phyloP scores from a whole-genome alignment of 2,888 invertebrate species.

The Camptogramma bilineatum region DNA sequence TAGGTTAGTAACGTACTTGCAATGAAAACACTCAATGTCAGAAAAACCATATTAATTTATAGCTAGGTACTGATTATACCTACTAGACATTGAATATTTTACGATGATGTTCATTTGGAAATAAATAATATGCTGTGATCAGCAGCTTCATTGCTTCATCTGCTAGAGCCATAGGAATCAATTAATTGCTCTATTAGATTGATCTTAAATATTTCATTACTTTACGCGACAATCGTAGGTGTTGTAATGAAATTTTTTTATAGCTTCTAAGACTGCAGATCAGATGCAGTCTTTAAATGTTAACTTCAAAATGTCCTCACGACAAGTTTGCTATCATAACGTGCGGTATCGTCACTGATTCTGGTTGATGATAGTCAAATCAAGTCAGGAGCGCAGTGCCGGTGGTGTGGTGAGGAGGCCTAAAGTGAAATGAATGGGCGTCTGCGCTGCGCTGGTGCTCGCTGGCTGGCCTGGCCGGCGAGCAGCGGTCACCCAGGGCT shows the following conservation, averaged over 20 bases:
- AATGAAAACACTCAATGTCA: not conserved
- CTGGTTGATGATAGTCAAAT: too few species aligned
- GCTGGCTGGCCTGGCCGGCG: not conserved
- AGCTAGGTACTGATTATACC: too few species aligned
- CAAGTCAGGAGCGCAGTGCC: not conserved
- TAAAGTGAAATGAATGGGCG: constrained; percentile 41
- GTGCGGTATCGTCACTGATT: too few species aligned
- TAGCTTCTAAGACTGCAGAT: too few species aligned
- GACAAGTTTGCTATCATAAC: too few species aligned
- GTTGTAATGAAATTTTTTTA: not conserved
- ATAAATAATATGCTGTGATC: too few species aligned
- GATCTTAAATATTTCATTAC: not conserved
- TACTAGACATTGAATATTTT: not conserved
- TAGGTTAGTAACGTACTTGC: not conserved
- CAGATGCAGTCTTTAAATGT: too few species aligned
- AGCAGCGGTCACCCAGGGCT: not conserved
- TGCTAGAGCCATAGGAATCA: too few species aligned
- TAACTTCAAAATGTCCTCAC: too few species aligned
- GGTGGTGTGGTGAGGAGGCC: not conserved
- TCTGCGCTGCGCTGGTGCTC: constrained; percentile 33
- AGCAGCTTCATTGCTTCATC: too few species aligned
- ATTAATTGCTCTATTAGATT: too few species aligned
- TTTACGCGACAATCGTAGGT: not conserved
- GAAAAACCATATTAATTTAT: not conserved
- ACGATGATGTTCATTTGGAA: not conserved